Conservation (phyloP, 2,113 vertebrate species). For the Argyrosomus japonicus region DNA sequence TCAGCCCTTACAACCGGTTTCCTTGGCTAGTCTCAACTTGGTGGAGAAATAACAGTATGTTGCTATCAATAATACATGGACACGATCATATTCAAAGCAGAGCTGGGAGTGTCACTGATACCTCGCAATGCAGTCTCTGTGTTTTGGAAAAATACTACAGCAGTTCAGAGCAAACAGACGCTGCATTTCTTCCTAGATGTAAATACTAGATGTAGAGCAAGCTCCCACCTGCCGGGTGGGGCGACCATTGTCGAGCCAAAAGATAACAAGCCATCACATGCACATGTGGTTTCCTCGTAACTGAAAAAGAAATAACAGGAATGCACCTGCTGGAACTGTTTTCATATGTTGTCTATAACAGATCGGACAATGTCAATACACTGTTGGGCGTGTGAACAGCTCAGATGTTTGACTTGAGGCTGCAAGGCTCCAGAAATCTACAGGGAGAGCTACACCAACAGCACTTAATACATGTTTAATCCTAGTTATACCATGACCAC, state of each 20-base stretch:
- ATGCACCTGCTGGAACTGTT: background rate
- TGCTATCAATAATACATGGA: background rate
- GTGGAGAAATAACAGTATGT: background rate
- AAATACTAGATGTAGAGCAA: background rate
- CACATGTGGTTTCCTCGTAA: background rate
- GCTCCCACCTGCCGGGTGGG: conserved; percentile 1
- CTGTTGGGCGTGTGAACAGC: too few relatives aligned
- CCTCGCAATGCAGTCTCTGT: background rate
- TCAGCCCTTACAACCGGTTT: background rate
- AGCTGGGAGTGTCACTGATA: background rate
- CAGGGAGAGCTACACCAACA: background rate
- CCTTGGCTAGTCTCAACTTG: background rate
- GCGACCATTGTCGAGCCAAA: background rate
- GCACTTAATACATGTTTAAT: background rate
- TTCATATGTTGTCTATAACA: background rate
- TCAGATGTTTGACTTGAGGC: too few relatives aligned
- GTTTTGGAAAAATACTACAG: background rate
- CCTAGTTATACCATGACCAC: too few relatives aligned
- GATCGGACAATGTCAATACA: background rate
- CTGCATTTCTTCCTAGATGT: background rate
- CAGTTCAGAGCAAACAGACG: background rate
- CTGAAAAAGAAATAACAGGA: background rate
- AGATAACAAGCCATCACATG: conserved; percentile 51
- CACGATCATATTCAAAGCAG: background rate
- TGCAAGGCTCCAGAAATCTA: background rate